These are phyloP conservation scores for Pemphigus obesinymphae DNA, from an alignment of 1,140 invertebrate genomes.

Conservation along the genomic window DNA sequence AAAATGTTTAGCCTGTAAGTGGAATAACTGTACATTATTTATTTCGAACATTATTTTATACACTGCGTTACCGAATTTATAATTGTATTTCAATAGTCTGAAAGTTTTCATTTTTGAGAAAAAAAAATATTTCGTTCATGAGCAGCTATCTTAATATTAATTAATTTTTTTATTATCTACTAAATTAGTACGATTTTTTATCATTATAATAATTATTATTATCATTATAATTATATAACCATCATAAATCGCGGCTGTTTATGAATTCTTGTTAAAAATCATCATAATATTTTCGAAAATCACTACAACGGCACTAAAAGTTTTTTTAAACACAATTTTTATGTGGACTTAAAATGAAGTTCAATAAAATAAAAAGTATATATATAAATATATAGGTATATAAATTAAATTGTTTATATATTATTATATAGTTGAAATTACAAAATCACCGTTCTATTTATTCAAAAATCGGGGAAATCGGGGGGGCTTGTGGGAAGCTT, in stretches of 20 bases:
- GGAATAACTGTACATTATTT: conserved; percentile 23
- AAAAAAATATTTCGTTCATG: conserved; percentile 29
- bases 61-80: conserved; percentile 42
- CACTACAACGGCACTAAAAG: conserved; percentile 33
- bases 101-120: conserved; percentile 24
- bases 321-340: conserved; percentile 32
- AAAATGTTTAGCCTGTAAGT: neutral
- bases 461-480: neutral
- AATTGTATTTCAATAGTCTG: conserved; percentile 41
- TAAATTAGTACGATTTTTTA: conserved; percentile 16
- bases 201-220: conserved; percentile 21
- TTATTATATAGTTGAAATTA: conserved; percentile 27
- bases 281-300: conserved; percentile 33
- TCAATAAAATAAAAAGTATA: neutral
- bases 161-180: conserved; percentile 12
- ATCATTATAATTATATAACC: conserved; percentile 22
- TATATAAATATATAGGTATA: conserved; percentile 1
- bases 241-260: conserved; percentile 21
- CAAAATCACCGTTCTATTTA: conserved; percentile 16
- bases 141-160: conserved; percentile 32
- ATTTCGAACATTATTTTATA: conserved; percentile 39
- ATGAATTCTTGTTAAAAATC: conserved; percentile 37
- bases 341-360: neutral
- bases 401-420: conserved; percentile 21
- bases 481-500: conserved; percentile 12